Evolutionary conservation across 1,140 invertebrate genomes (phyloP).

Genomic region (Zophobas morio): DNA sequence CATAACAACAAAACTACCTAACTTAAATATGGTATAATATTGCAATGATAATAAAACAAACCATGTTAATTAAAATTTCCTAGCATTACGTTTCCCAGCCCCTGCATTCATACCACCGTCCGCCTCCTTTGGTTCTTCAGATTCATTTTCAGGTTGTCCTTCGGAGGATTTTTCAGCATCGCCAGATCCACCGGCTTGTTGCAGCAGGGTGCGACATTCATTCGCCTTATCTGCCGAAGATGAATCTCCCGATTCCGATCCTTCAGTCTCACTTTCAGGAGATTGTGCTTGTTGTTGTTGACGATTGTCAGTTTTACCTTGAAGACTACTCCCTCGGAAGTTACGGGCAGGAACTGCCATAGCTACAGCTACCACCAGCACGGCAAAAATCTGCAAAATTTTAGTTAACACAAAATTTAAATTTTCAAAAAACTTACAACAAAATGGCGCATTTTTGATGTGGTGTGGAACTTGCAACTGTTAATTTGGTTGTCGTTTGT

Average conservation of each 20-base stretch:
- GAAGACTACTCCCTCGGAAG: background rate
- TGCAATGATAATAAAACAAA: background rate
- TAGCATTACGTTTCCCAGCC: background rate
- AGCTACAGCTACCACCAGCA: slow-evolving; percentile 2
- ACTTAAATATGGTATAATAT: background rate
- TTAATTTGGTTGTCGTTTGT: background rate
- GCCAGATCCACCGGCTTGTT: slow-evolving; percentile 3
- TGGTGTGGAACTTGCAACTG: background rate
- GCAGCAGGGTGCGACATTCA: slow-evolving; percentile 4
- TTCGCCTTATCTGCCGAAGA: background rate
- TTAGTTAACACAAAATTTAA: background rate
- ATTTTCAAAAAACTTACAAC: background rate
- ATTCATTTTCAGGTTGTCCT: slow-evolving; percentile 12
- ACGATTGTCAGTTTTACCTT: background rate
- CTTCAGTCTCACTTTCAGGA: background rate
- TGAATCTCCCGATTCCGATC: background rate
- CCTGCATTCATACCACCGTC: background rate
- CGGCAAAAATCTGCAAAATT: background rate
- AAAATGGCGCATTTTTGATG: background rate
- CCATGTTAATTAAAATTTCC: background rate
- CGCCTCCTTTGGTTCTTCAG: slow-evolving; percentile 3
- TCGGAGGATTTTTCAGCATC: background rate
- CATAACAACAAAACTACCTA: background rate
- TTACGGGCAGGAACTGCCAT: slow-evolving; percentile 1
- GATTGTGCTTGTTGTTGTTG: background rate